A percentile compares a stretch with the other conserved stretches of the same genome.
These are phyloP conservation scores for Zaprionus obscuricornis DNA, from an alignment of 2,888 invertebrate genomes.

Conservation along the genomic window DNA sequence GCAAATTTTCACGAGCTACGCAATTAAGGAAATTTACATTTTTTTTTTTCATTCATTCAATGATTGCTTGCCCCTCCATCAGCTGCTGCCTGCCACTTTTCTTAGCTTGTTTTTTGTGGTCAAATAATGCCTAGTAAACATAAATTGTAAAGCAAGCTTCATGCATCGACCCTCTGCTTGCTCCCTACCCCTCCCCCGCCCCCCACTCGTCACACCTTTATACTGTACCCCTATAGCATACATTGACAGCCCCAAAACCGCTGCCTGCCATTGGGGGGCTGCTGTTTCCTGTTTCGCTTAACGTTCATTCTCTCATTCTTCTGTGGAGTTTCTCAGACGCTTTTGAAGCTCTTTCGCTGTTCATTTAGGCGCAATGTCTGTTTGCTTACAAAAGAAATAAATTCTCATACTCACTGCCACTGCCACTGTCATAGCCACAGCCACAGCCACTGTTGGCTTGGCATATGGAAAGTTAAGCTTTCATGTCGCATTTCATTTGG, in stretches of 20 bases:
- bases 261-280: no score
- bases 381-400: conserved; percentile 41
- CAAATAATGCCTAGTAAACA: no score
- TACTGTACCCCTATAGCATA: background rate
- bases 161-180: no score
- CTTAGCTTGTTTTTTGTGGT: conserved; percentile 20
- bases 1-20: conserved; percentile 33
- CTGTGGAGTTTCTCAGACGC: conserved; percentile 23
- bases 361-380: conserved; percentile 71
- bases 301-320: background rate
- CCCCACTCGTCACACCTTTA: background rate
- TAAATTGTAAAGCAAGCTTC: no score
- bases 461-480: no score
- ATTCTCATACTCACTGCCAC: background rate
- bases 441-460: conserved; percentile 10
- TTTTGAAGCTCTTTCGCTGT: conserved; percentile 56
- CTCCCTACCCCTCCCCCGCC: no score
- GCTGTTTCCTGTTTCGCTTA: no score
- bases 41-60: background rate
- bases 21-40: conserved; percentile 51
- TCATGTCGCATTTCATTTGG: conserved; percentile 63
- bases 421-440: background rate
- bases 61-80: no score
- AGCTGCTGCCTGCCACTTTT: no score
- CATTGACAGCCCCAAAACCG: background rate